A percentile compares a stretch with the other conserved stretches of the same genome.
phyloP scores from a whole-genome alignment of 2,888 invertebrate genomes.

The Nemoura dubitans region DNA sequence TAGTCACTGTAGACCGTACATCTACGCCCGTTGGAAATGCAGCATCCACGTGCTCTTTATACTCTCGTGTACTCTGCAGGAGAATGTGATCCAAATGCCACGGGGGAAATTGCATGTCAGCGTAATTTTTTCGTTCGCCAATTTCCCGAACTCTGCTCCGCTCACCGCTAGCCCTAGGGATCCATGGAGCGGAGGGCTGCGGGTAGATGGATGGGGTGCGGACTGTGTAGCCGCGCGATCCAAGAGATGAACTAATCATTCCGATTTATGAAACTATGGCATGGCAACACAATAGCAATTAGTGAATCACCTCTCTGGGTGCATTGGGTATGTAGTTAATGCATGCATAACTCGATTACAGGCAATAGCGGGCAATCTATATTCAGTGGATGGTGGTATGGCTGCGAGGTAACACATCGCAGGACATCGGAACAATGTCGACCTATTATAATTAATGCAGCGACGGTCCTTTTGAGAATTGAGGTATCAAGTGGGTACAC shows the following conservation, averaged over 20 bases:
- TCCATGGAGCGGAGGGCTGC: neutral
- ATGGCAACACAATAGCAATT: neutral
- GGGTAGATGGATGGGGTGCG: too few relatives aligned
- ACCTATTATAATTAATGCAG: neutral
- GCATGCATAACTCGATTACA: conserved; percentile 7
- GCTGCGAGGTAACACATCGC: neutral
- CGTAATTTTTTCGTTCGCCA: neutral
- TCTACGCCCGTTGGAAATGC: neutral
- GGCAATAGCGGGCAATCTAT: neutral
- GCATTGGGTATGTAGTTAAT: neutral
- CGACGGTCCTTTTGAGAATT: neutral
- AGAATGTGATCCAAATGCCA: neutral
- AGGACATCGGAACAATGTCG: neutral
- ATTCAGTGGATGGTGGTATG: neutral
- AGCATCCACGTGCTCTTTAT: neutral
- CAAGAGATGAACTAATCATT: conserved; percentile 5
- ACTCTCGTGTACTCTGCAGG: neutral
- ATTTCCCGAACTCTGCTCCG: neutral
- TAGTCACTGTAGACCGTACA: neutral
- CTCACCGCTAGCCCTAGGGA: neutral
- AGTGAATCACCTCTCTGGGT: neutral
- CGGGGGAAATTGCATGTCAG: conserved; percentile 7
- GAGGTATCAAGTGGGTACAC: neutral
- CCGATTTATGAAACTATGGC: neutral
- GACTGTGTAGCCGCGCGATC: neutral